phyloP scores from a whole-genome alignment of 2,888 invertebrate species.

The Heterodera filipjevi region DNA sequence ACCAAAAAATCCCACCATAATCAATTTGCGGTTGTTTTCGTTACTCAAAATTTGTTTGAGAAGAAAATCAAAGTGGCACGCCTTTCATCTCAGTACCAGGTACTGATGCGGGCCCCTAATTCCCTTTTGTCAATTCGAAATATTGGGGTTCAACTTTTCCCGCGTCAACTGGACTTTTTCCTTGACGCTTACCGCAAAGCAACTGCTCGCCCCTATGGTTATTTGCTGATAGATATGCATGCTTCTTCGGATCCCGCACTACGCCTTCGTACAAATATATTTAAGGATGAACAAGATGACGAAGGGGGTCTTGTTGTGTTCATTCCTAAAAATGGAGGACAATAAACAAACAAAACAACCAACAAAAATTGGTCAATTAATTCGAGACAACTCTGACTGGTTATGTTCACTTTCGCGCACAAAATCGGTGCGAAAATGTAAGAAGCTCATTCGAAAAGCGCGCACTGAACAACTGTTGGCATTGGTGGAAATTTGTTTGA shows the following conservation, averaged over 20 bases:
- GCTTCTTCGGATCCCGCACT: constrained; percentile 23
- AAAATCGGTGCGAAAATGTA: too few species aligned
- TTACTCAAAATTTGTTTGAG: constrained; percentile 39
- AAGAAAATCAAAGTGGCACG: constrained; percentile 35
- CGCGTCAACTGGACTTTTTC: constrained; percentile 21
- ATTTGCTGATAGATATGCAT: constrained; percentile 36
- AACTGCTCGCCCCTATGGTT: constrained; percentile 29
- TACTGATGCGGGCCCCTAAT: constrained; percentile 33
- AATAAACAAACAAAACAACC: too few species aligned
- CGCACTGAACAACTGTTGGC: too few species aligned
- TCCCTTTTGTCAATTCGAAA: constrained; percentile 26
- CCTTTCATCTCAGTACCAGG: constrained; percentile 36
- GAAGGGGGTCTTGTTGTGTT: constrained; percentile 21
- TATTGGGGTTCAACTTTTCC: constrained; percentile 34
- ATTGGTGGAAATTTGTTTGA: too few species aligned
- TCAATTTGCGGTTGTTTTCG: constrained; percentile 30
- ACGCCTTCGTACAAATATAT: constrained; percentile 33
- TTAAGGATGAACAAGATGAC: constrained; percentile 2
- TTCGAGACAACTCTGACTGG: too few species aligned
- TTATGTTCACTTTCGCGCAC: too few species aligned
- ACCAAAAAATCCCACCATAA: constrained; percentile 35
- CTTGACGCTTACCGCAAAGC: constrained; percentile 17
- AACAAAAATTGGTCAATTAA: too few species aligned
- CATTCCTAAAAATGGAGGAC: not conserved
- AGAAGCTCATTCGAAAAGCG: too few species aligned